Evolutionary conservation across 1,140 invertebrate species (phyloP).

Genomic region (Goniozus legneri): DNA sequence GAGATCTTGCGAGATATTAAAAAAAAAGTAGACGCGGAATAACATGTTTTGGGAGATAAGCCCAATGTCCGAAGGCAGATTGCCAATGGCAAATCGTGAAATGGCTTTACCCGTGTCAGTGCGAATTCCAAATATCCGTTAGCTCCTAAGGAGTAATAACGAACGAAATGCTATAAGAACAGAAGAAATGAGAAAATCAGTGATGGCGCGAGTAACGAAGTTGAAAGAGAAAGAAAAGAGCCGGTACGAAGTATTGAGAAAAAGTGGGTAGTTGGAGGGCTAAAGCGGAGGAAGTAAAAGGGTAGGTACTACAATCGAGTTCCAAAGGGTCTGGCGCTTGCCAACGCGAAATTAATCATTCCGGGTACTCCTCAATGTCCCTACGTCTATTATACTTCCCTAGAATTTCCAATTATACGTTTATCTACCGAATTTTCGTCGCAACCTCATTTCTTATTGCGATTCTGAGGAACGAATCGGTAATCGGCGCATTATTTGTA

Average conservation of each 20-base stretch:
- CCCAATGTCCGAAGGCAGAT: no score
- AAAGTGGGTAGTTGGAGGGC: constrained; percentile 12
- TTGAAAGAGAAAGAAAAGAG: constrained; percentile 2
- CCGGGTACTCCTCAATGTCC: constrained; percentile 43
- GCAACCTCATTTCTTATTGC: constrained; percentile 17
- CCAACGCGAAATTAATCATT: constrained; percentile 46
- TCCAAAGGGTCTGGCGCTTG: constrained; percentile 42
- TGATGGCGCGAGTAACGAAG: constrained; percentile 24
- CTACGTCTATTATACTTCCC: constrained; percentile 39
- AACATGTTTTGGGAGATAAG: background rate
- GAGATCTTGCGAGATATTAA: background rate
- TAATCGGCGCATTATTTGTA: background rate
- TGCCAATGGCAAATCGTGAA: no score
- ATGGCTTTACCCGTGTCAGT: constrained; percentile 41
- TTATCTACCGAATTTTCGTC: constrained; percentile 34
- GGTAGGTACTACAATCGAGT: constrained; percentile 36
- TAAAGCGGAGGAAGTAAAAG: constrained; percentile 22
- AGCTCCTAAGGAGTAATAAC: constrained; percentile 52
- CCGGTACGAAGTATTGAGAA: constrained; percentile 5
- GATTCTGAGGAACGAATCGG: background rate
- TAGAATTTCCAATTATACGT: constrained; percentile 48
- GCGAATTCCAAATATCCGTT: constrained; percentile 51
- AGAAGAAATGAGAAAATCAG: constrained; percentile 49
- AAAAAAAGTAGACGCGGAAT: background rate
- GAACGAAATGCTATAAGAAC: constrained; percentile 47